Percentiles rank a stretch among this genome's conserved stretches.
Evolutionary conservation across 2,113 vertebrate genomes (phyloP).

Genomic region (Varanus salvator): DNA sequence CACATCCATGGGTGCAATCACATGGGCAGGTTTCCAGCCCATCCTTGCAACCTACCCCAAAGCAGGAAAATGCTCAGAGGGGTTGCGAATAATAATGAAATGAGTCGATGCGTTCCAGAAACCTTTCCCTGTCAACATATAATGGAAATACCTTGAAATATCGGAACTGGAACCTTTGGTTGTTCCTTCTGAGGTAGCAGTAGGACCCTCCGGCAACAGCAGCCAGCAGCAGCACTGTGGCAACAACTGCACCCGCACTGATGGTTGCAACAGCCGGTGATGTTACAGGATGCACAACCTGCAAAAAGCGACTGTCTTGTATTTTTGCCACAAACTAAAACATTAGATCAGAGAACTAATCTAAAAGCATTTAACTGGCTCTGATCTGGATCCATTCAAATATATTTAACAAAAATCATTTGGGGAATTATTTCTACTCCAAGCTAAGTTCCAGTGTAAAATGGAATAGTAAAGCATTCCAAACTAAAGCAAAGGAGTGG

Average conservation of each 20-base stretch:
- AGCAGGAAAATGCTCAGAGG: not conserved
- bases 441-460: not conserved
- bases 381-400: not conserved
- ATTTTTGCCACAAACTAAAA: not conserved
- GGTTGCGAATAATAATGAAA: not conserved
- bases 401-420: not conserved
- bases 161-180: constrained; percentile 82
- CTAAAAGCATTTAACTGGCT: not conserved
- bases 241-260: constrained; percentile 63
- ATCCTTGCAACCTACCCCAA: not conserved
- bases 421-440: not conserved
- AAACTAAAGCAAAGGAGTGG: not conserved
- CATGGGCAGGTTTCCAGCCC: not conserved
- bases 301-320: constrained; percentile 25
- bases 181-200: constrained; percentile 78
- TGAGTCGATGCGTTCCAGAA: not conserved
- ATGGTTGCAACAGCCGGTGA: constrained; percentile 46
- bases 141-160: constrained; percentile 79
- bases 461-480: not conserved
- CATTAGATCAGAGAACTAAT: not conserved
- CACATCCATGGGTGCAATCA: not conserved
- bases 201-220: constrained; percentile 72
- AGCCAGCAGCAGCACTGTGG: constrained; percentile 58
- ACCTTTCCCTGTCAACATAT: not conserved
- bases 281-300: constrained; percentile 14